These are phyloP conservation scores for Hylomyscus alleni DNA, from an alignment of 2,797 vertebrate species.

Conservation along the genomic window DNA sequence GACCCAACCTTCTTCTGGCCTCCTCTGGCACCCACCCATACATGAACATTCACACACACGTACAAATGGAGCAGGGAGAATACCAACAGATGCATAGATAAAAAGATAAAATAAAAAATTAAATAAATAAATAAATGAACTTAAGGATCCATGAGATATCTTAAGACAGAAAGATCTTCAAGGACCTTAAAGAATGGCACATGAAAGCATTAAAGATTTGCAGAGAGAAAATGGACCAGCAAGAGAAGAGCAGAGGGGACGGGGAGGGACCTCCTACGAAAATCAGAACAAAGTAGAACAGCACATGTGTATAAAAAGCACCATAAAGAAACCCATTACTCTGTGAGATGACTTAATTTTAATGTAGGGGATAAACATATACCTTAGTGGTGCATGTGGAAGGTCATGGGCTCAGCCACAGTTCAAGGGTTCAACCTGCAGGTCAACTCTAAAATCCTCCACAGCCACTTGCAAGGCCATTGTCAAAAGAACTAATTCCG, in stretches of 20 bases:
- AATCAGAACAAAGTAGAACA: background rate
- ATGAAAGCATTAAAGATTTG: background rate
- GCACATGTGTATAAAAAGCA: background rate
- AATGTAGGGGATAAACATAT: background rate
- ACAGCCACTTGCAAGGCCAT: background rate
- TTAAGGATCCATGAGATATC: background rate
- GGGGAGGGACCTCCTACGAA: no score
- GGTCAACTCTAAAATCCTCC: background rate
- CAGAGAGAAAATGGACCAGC: background rate
- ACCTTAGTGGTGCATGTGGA: background rate
- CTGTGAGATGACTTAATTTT: background rate
- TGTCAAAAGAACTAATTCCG: background rate
- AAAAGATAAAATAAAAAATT: background rate
- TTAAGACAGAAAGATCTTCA: background rate
- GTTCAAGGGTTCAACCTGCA: background rate
- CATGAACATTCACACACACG: background rate
- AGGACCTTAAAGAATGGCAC: background rate
- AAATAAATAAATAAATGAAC: background rate
- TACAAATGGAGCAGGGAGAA: background rate
- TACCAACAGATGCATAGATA: background rate
- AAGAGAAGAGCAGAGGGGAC: background rate
- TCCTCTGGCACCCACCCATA: background rate
- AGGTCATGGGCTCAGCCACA: background rate
- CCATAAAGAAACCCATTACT: background rate
- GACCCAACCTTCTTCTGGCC: background rate